phyloP scores from a whole-genome alignment of 2,888 invertebrate genomes.

The Orthosia gothica region DNA sequence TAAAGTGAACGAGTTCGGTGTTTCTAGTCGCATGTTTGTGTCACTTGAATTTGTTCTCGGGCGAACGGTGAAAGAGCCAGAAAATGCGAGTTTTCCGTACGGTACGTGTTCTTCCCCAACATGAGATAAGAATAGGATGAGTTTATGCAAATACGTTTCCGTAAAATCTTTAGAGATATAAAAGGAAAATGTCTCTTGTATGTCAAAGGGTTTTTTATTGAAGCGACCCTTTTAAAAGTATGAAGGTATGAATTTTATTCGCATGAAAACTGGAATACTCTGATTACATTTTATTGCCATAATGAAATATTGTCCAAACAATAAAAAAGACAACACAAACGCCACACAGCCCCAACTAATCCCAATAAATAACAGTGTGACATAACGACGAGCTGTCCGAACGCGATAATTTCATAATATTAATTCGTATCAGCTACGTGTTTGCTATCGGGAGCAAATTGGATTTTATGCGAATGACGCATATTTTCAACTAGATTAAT shows the following conservation, averaged over 20 bases:
- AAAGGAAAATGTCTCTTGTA: constrained; percentile 58
- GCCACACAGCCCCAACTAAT: constrained; percentile 70
- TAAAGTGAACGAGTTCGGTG: constrained; percentile 52
- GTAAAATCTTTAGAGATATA: constrained; percentile 66
- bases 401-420: constrained; percentile 86
- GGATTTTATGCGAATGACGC: constrained; percentile 85
- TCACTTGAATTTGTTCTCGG: constrained; percentile 68
- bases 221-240: constrained; percentile 35
- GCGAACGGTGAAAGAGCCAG: constrained; percentile 70
- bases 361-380: constrained; percentile 69
- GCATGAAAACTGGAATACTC: neutral
- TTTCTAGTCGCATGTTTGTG: constrained; percentile 52
- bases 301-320: constrained; percentile 10
- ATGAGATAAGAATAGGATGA: constrained; percentile 75
- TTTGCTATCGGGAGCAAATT: constrained; percentile 86
- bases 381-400: constrained; percentile 76
- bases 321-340: constrained; percentile 36
- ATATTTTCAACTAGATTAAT: constrained; percentile 84
- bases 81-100: constrained; percentile 73
- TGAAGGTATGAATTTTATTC: constrained; percentile 5
- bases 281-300: neutral
- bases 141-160: constrained; percentile 76
- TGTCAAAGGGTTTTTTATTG: constrained; percentile 45
- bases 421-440: constrained; percentile 83
- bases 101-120: constrained; percentile 70